Percentiles rank a stretch among this genome's conserved stretches.
Conservation (phyloP, 2,113 vertebrate species). For the Hiodon alosoides region DNA sequence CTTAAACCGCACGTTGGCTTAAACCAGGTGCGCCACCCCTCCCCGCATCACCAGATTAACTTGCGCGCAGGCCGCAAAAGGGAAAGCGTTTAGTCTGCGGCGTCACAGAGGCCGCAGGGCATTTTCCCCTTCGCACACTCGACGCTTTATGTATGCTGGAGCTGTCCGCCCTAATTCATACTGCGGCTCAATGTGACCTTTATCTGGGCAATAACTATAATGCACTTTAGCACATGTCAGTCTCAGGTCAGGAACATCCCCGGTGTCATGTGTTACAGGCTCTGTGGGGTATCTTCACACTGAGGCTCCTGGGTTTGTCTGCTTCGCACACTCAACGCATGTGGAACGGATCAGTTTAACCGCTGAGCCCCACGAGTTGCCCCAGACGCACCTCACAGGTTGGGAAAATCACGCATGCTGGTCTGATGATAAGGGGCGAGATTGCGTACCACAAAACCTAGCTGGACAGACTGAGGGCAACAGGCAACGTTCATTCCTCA, state of each 20-base stretch:
- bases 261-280: slow-evolving; percentile 61
- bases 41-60: slow-evolving; percentile 18
- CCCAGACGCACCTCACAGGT: background rate
- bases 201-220: slow-evolving; percentile 63
- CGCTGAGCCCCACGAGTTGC: background rate
- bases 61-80: background rate
- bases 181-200: slow-evolving; percentile 66
- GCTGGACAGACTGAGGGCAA: too few species aligned
- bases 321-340: too few species aligned
- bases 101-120: slow-evolving; percentile 25
- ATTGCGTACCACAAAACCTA: too few species aligned
- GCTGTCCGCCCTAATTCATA: slow-evolving; percentile 68
- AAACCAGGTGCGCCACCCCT: too few species aligned
- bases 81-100: background rate
- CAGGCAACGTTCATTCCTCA: too few species aligned
- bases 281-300: slow-evolving; percentile 52
- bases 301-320: slow-evolving; percentile 27
- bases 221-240: slow-evolving; percentile 69
- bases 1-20: too few species aligned
- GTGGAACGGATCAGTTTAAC: background rate
- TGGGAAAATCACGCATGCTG: background rate
- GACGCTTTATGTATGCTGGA: slow-evolving; percentile 59
- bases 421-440: background rate
- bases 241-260: slow-evolving; percentile 53
- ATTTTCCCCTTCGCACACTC: slow-evolving; percentile 62